phyloP scores from a whole-genome alignment of 2,797 vertebrate species.

The Falco biarmicus region DNA sequence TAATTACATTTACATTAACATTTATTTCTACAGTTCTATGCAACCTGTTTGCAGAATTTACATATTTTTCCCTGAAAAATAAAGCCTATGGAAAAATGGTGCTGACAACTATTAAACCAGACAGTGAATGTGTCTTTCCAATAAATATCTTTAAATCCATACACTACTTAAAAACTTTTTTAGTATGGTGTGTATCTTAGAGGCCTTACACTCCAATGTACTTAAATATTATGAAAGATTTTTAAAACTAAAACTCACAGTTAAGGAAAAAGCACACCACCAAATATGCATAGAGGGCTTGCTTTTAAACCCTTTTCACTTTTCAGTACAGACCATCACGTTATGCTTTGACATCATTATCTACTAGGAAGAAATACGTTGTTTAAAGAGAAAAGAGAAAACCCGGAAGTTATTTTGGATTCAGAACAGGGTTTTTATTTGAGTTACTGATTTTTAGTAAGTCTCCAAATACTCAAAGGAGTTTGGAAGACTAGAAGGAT shows the following conservation, averaged over 20 bases:
- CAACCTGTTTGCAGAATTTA: not conserved
- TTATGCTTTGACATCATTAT: not conserved
- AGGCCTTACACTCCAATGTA: not conserved
- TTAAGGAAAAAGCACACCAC: not conserved
- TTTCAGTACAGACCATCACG: not conserved
- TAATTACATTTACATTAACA: not conserved
- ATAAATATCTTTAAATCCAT: not conserved
- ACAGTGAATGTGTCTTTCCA: not conserved
- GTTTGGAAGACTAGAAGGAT: not conserved
- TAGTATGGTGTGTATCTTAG: not conserved
- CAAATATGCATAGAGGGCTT: not conserved
- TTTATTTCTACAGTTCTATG: not conserved
- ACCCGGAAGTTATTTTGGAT: not conserved
- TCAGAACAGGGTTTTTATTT: not conserved
- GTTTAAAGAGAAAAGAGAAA: not conserved
- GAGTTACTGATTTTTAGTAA: not conserved
- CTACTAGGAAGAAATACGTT: not conserved
- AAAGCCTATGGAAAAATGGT: not conserved
- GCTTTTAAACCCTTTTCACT: not conserved
- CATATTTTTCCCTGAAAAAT: not conserved
- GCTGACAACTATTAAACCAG: not conserved
- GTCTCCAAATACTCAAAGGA: not conserved
- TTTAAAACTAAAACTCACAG: not conserved
- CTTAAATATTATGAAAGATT: not conserved
- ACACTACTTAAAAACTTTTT: not conserved